Evolutionary conservation across 2,888 invertebrate genomes (phyloP).

Genomic region (Drosophila kanekoi): DNA sequence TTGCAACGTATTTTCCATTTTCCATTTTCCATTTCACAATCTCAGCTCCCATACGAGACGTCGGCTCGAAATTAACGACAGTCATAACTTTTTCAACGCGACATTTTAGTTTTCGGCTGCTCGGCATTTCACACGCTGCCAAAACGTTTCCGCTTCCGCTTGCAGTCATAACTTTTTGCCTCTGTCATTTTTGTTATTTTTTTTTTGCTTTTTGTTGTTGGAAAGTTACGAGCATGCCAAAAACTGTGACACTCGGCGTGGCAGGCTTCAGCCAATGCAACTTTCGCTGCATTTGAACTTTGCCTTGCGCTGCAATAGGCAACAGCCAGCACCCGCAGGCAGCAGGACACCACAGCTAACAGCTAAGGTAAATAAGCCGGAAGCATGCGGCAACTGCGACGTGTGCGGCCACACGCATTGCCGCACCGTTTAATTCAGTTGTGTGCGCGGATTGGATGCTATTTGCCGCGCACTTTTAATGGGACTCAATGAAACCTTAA

Average conservation of each 20-base stretch:
- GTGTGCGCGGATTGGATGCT: constrained; percentile 1
- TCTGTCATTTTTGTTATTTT: background rate
- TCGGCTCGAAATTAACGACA: constrained; percentile 59
- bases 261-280: constrained; percentile 42
- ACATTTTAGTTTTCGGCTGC: constrained; percentile 69
- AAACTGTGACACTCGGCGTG: constrained; percentile 45
- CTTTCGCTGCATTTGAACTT: constrained; percentile 54
- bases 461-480: background rate
- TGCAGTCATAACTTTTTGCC: constrained; percentile 68
- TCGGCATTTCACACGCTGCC: constrained; percentile 76
- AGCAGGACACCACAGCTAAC: constrained; percentile 28
- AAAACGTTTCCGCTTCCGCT: constrained; percentile 77
- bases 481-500: background rate
- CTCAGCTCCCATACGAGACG: constrained; percentile 21
- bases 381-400: constrained; percentile 50
- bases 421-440: constrained; percentile 2
- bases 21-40: constrained; percentile 26
- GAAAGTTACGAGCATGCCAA: constrained; percentile 55
- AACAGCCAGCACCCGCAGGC: constrained; percentile 7
- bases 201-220: constrained; percentile 13
- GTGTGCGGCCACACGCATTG: constrained; percentile 13
- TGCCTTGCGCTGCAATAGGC: constrained; percentile 20
- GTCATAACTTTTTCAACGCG: constrained; percentile 71
- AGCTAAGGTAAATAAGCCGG: constrained; percentile 62
- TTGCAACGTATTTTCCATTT: constrained; percentile 12